Evolutionary conservation across 2,888 invertebrate species (phyloP), one percentile per base, ranked within the genome.

Genomic region (Plagodis dolabraria): DNA sequence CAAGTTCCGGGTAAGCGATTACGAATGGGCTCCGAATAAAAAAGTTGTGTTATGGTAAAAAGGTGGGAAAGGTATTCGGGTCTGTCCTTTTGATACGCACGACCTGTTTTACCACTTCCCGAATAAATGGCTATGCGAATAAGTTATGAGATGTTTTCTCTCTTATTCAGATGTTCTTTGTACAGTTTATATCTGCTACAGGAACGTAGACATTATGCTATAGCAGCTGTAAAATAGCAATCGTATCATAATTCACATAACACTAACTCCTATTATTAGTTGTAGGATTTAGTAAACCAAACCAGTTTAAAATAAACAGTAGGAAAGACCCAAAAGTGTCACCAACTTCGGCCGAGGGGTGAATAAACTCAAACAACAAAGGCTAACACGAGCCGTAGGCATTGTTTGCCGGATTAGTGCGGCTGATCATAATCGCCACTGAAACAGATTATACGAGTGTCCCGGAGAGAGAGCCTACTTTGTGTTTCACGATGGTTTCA

Each of bases 1-100:
- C 71, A 67, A 70, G 69, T 75, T 69, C 58, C 64, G 65, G 67
- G 53, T 60, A 58, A 73, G 64, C 63, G 58, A 64, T 62, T 63
- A 62, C 63, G 64, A 65, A 67, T 64, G 65, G 60, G 60, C 64
- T 60, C 55, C 50, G 61, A 64, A 63, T 66, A 68, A 66, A 65
- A 46, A 68, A 65, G 43, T 67, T 66, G 62, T 62, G 46, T 68
- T 68, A 63, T 64, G 60, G 42, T 68, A 68, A 68, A 61, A 63
- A 66, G 64, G 63, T 64, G 64, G 59, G 60, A 57, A 49, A 56
- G 51, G 53, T 55, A 54, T 47, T 36, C 38, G 45, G 53, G 7
- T 49, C 57, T 56, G 57, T 54, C 63, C 63, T 52, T 65, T 63
- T 64, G 63, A 68, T 65, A 62, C 60, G 58, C 63, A 51, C 52